A percentile compares a stretch with the other conserved stretches of the same genome.
These are phyloP conservation scores for Bombus huntii DNA, from an alignment of 1,140 invertebrate species.

Conservation along the genomic window DNA sequence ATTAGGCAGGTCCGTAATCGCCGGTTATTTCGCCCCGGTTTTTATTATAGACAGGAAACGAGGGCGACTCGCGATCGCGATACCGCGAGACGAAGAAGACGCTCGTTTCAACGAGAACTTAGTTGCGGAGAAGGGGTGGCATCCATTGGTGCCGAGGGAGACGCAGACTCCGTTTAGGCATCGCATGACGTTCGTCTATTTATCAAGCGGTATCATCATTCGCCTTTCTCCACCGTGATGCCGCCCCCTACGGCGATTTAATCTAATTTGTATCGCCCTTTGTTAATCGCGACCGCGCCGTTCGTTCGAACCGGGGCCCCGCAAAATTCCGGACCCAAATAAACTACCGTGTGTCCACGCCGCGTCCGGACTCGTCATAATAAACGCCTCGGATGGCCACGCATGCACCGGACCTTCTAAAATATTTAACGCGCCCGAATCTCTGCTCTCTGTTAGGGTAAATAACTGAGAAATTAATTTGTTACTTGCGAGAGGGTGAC, in stretches of 20 bases:
- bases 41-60: no score
- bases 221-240: slow-evolving; percentile 77
- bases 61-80: not conserved
- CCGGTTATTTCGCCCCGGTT: not conserved
- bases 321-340: slow-evolving; percentile 72
- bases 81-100: not conserved
- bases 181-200: slow-evolving; percentile 82
- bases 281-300: slow-evolving; percentile 78
- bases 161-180: slow-evolving; percentile 74
- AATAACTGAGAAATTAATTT: not conserved
- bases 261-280: slow-evolving; percentile 82
- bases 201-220: slow-evolving; percentile 82
- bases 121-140: not conserved
- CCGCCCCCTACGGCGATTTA: slow-evolving; percentile 81
- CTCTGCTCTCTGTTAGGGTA: not conserved
- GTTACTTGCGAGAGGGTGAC: not conserved
- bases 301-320: slow-evolving; percentile 75
- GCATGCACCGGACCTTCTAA: not conserved
- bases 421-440: not conserved
- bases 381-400: slow-evolving; percentile 46
- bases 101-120: not conserved
- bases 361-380: slow-evolving; percentile 64
- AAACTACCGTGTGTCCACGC: slow-evolving; percentile 75
- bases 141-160: slow-evolving; percentile 53
- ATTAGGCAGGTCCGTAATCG: slow-evolving; percentile 12